Conservation (phyloP, 1,140 invertebrate genomes). For the Papilio polyxenes region DNA sequence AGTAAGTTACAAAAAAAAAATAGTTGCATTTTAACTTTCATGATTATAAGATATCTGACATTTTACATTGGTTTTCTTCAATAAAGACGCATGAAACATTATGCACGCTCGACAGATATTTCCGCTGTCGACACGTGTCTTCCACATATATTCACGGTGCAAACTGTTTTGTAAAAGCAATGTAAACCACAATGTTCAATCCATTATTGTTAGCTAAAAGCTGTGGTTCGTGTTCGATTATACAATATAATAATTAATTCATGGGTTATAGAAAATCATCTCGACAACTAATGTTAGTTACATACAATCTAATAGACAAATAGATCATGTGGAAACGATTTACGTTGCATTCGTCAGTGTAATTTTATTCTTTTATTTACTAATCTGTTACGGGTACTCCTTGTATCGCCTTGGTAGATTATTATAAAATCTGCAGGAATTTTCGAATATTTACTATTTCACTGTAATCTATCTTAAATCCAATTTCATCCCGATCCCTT, state of each 20-base stretch:
- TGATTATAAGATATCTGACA: not conserved
- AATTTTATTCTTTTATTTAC: no score
- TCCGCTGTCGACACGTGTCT: slow-evolving; percentile 21
- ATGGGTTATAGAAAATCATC: not conserved
- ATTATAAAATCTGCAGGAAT: no score
- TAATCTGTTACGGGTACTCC: no score
- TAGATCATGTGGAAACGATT: not conserved
- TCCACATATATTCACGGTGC: not conserved
- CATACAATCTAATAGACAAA: not conserved
- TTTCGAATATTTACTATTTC: no score
- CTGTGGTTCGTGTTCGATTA: not conserved
- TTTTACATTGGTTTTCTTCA: not conserved
- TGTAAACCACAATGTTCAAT: slow-evolving; percentile 2
- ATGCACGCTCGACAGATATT: slow-evolving; percentile 21
- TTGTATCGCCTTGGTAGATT: no score
- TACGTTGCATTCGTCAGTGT: no score
- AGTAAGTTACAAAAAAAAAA: no score
- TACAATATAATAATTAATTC: slow-evolving; percentile 3
- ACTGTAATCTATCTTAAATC: no score
- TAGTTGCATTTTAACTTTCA: no score
- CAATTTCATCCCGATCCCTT: no score
- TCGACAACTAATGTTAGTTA: not conserved
- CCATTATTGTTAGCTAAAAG: not conserved
- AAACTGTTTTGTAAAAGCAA: not conserved
- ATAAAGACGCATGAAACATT: not conserved